phyloP scores from a whole-genome alignment of 1,140 invertebrate genomes.

The Drosophila santomea region DNA sequence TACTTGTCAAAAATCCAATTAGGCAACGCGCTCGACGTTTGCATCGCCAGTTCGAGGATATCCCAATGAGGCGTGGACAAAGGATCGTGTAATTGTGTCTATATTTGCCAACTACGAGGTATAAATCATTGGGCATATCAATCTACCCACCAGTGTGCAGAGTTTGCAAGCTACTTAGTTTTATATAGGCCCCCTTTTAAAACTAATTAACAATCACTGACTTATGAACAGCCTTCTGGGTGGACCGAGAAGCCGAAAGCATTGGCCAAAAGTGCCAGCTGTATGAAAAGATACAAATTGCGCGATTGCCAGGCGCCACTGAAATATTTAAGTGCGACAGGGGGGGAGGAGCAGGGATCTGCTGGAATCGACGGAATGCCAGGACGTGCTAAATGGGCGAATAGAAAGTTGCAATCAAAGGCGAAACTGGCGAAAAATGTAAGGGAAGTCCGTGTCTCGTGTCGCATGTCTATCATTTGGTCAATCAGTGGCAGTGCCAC shows the following conservation, averaged over 20 bases:
- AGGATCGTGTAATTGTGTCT: background rate
- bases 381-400: conserved; percentile 71
- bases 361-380: conserved; percentile 49
- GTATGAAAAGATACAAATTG: conserved; percentile 52
- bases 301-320: conserved; percentile 55
- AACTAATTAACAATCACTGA: conserved; percentile 49
- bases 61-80: conserved; percentile 38
- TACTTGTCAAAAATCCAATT: conserved; percentile 74
- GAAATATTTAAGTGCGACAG: conserved; percentile 55
- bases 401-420: conserved; percentile 72
- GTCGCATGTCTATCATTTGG: conserved; percentile 75
- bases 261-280: conserved; percentile 28
- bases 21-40: conserved; percentile 50
- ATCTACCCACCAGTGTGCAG: background rate
- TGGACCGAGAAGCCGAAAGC: background rate
- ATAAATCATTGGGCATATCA: background rate
- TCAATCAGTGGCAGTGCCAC: conserved; percentile 65
- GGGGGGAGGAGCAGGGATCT: background rate
- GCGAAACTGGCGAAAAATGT: conserved; percentile 60
- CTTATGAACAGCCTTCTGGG: conserved; percentile 41
- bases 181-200: conserved; percentile 14
- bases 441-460: conserved; percentile 37
- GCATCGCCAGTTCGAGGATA: conserved; percentile 43
- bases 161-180: conserved; percentile 24
- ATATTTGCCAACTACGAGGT: background rate